phyloP scores from a whole-genome alignment of 2,113 vertebrate species.

The Piaya cayana region DNA sequence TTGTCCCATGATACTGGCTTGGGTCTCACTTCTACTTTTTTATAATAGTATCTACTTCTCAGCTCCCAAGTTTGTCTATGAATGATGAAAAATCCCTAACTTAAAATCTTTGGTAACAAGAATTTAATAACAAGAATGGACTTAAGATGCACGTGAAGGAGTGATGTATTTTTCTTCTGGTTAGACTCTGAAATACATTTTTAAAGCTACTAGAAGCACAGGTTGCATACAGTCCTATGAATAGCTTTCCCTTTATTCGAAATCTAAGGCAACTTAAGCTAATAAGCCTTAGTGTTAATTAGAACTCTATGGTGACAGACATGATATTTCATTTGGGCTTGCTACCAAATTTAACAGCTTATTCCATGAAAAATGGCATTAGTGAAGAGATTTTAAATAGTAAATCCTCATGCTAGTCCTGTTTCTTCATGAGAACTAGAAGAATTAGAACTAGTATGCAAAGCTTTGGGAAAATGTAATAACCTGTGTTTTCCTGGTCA shows the following conservation, averaged over 20 bases:
- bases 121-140: not conserved
- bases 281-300: slow-evolving; percentile 23
- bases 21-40: not conserved
- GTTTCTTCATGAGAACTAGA: not conserved
- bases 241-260: not conserved
- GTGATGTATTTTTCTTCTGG: not conserved
- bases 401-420: not conserved
- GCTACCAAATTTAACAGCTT: slow-evolving; percentile 16
- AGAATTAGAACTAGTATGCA: not conserved
- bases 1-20: not conserved
- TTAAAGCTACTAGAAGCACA: not conserved
- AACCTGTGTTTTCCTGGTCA: not conserved
- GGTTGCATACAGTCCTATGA: not conserved
- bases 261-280: not conserved
- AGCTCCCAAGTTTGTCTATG: not conserved
- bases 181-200: not conserved
- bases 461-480: not conserved
- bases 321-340: slow-evolving; percentile 13
- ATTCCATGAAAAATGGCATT: not conserved
- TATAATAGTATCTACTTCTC: not conserved
- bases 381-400: not conserved
- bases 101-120: not conserved
- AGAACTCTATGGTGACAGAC: not conserved
- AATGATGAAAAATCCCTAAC: not conserved
- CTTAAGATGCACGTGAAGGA: not conserved